Base-by-base conservation (phyloP, 1,140 invertebrate genomes). In the Galleria mellonella region DNA sequence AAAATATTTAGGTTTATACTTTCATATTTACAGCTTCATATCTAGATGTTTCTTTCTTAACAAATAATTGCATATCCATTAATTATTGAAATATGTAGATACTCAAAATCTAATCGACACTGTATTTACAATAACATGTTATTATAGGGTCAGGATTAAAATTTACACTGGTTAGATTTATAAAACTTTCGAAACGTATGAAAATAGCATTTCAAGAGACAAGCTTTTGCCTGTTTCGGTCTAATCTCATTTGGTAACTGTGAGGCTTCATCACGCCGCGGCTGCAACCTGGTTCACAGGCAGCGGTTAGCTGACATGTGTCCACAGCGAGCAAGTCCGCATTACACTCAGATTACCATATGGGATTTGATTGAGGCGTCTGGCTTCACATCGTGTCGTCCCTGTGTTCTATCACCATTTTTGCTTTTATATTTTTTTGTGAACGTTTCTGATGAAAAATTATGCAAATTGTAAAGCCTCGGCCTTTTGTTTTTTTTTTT, bases 181-280 rank as follows among this genome's bases (percentile, higher is more conserved):
- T 23, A 23, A 23, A 23, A 23, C 17, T 3, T 23, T 23, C 6
- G 17, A 23, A 23, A 23, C 17, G 17, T 23, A 23, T 23, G 17
- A 23, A 23, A 23, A 23, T 23, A 23, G 17, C 17, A 23, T 23
- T 17, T 42, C 44, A 64, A 60, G 55, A 62, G 53, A 12, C 52
- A 61, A 69, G 72, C 72, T 83, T 84, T 45, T 53, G 66, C 79
- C 75, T 46, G 45, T 70, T 63, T 72, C 79, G 71, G 68, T 86
- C 78, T 93, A 95, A 95, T 95, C 93, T 95, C 94, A 94, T 94
- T 92, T 92, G 92, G 93, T 95, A 95, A 94, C 93, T 94, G 92
- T 94, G 93, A 94, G 93, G 65, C 62, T 71, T 83, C 43, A 40
- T 57, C 51, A 70, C 52, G 47, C 43, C 52, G 62, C 64, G 65